phyloP scores from a whole-genome alignment of 2,888 invertebrate genomes.

The Bellardia bayeri region DNA sequence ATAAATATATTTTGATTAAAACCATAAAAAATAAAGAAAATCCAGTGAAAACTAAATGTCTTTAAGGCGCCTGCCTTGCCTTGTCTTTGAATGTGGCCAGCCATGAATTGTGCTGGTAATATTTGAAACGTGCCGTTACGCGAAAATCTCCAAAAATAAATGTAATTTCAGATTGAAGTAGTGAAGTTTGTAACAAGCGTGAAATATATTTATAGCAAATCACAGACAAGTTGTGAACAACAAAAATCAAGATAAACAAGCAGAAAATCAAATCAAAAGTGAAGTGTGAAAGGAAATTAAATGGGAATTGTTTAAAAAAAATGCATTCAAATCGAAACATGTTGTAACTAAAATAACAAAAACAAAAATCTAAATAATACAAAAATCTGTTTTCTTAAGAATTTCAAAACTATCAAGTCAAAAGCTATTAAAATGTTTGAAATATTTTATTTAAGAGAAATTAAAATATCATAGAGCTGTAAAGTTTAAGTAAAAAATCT shows the following conservation, averaged over 20 bases:
- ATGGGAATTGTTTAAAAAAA: neutral
- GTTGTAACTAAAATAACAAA: neutral
- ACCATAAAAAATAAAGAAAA: slow-evolving; percentile 36
- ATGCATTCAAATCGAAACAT: neutral
- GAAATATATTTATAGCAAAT: slow-evolving; percentile 42
- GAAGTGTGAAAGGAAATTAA: slow-evolving; percentile 27
- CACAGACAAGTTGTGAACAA: slow-evolving; percentile 31
- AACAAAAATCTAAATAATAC: neutral
- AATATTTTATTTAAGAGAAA: too few relatives aligned
- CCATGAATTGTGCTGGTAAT: slow-evolving; percentile 19
- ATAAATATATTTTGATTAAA: slow-evolving; percentile 52
- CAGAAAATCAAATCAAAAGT: slow-evolving; percentile 42
- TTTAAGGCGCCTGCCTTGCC: slow-evolving; percentile 43
- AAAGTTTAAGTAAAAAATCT: too few relatives aligned
- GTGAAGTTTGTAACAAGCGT: slow-evolving; percentile 54
- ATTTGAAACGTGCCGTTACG: slow-evolving; percentile 57
- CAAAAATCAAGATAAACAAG: neutral
- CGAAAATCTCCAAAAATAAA: slow-evolving; percentile 61
- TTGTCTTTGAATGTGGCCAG: slow-evolving; percentile 11
- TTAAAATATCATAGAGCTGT: too few relatives aligned
- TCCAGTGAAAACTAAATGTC: slow-evolving; percentile 44
- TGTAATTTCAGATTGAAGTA: slow-evolving; percentile 17
- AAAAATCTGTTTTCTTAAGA: neutral
- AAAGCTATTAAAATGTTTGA: neutral
- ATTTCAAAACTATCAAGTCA: neutral